phyloP scores from a whole-genome alignment of 2,113 vertebrate species.

The Lophochroa leadbeateri region DNA sequence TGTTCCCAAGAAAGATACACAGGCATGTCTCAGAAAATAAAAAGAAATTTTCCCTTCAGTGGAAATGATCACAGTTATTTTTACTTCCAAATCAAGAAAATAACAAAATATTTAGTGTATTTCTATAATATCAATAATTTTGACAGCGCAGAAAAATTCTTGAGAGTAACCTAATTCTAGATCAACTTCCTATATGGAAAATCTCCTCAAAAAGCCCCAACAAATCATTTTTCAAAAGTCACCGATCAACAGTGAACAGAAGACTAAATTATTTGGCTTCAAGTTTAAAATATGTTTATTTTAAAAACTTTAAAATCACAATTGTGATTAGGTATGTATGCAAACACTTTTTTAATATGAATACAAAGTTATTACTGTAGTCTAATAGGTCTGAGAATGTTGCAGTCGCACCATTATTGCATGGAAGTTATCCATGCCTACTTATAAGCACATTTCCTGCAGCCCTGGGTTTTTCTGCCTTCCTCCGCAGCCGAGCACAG shows the following conservation, averaged over 20 bases:
- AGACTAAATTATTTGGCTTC: background rate
- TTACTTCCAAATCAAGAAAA: background rate
- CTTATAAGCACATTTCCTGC: background rate
- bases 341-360: background rate
- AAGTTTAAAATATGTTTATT: background rate
- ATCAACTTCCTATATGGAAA: background rate
- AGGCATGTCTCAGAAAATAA: background rate
- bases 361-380: background rate
- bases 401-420: background rate
- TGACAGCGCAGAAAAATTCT: background rate
- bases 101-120: background rate
- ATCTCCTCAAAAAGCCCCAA: background rate
- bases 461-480: no score
- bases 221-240: background rate
- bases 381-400: background rate
- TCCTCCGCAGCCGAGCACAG: no score
- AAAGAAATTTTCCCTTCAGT: background rate
- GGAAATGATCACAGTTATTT: background rate
- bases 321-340: background rate
- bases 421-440: background rate
- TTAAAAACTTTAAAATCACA: background rate
- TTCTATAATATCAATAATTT: background rate
- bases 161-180: rapidly evolving
- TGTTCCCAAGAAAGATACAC: background rate
- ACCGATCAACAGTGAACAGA: background rate